Evolutionary conservation across 2,797 vertebrate genomes (phyloP).

Genomic region (Anomalospiza imberbis): DNA sequence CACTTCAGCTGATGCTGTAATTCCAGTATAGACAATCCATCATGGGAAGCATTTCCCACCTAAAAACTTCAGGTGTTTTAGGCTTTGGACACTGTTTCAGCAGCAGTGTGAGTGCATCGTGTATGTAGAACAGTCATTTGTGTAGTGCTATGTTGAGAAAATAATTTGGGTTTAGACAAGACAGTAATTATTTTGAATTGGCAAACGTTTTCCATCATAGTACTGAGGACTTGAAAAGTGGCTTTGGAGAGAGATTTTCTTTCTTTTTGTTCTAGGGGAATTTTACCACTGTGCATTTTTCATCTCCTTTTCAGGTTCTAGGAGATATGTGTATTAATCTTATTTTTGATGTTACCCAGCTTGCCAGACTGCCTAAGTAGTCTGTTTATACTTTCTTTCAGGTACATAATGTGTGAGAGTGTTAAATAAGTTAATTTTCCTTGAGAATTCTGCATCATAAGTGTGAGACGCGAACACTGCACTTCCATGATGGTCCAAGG

Average conservation of each 20-base stretch:
- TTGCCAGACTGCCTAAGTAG: neutral
- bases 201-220: neutral
- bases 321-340: rapidly evolving
- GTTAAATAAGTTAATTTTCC: neutral
- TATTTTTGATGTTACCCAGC: neutral
- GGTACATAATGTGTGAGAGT: neutral
- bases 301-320: neutral
- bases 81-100: neutral
- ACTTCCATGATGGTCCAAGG: neutral
- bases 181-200: neutral
- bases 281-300: rapidly evolving
- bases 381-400: neutral
- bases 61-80: rapidly evolving
- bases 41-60: rapidly evolving
- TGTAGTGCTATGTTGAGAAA: neutral
- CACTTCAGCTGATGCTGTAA: neutral
- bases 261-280: rapidly evolving
- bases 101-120: rapidly evolving
- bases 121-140: rapidly evolving
- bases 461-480: rapidly evolving
- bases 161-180: neutral
- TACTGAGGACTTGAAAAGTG: neutral
- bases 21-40: neutral
- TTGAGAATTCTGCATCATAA: neutral
- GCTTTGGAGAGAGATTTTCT: neutral